Conservation (phyloP, 2,113 vertebrate species). For the Caranx melampygus region DNA sequence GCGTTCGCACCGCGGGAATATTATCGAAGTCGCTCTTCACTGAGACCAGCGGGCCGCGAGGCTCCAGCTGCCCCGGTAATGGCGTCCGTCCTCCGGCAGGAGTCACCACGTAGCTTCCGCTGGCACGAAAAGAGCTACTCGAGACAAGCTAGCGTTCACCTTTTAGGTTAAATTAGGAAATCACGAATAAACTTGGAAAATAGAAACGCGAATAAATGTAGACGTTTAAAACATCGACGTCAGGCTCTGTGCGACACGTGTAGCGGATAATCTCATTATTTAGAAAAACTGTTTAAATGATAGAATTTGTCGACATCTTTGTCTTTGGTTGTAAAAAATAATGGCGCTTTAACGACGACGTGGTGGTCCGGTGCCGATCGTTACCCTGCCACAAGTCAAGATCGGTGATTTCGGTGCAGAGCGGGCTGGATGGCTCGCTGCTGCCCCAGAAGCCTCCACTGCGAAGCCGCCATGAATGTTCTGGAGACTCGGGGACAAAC, state of each 20-base stretch:
- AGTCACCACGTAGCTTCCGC: constrained; percentile 81
- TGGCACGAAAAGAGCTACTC: constrained; percentile 44
- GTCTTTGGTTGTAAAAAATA: neutral
- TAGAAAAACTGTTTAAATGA: constrained; percentile 33
- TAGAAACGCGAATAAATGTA: neutral
- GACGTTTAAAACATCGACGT: neutral
- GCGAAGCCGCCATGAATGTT: constrained; percentile 86
- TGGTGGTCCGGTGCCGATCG: neutral
- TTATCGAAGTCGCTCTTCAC: neutral
- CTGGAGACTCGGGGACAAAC: constrained; percentile 79
- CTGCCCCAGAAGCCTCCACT: constrained; percentile 80
- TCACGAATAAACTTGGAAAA: neutral
- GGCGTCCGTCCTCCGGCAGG: constrained; percentile 82
- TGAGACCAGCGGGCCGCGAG: constrained; percentile 44
- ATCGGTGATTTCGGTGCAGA: constrained; percentile 6
- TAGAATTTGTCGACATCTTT: neutral
- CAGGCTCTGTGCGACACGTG: constrained; percentile 34
- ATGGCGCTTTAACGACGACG: neutral
- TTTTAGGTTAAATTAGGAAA: neutral
- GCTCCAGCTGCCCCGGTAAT: constrained; percentile 74
- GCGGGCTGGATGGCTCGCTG: constrained; percentile 64
- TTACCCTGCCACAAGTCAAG: neutral
- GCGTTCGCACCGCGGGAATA: neutral
- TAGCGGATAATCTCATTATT: constrained; percentile 39
- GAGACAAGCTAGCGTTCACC: constrained; percentile 17